These are phyloP conservation scores for Ceyx erithaca DNA, from an alignment of 2,797 vertebrate species.

Conservation along the genomic window DNA sequence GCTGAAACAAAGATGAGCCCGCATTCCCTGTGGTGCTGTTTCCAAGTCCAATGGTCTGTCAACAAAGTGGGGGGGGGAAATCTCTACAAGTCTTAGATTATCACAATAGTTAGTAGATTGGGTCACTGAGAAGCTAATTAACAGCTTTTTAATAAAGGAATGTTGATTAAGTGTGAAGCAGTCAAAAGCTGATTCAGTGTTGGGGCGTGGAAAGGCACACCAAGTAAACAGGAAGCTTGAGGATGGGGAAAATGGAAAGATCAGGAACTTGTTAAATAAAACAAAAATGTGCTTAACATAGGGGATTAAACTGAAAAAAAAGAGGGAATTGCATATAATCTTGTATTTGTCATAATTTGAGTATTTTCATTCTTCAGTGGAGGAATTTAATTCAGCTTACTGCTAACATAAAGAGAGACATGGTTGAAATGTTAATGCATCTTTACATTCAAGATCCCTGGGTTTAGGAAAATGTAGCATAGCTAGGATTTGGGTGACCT, in stretches of 20 bases:
- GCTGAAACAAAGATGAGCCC: slow-evolving; percentile 66
- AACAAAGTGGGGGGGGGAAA: neutral
- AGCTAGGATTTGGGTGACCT: neutral
- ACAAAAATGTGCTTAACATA: neutral
- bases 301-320: neutral
- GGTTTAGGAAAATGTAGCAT: neutral
- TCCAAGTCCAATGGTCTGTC: slow-evolving; percentile 41
- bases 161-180: slow-evolving; percentile 4
- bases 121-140: slow-evolving; percentile 38
- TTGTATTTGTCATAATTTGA: neutral
- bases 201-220: neutral
- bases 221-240: neutral
- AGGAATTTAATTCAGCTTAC: neutral
- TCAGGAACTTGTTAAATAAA: neutral
- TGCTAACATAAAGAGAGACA: neutral
- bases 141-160: slow-evolving; percentile 52
- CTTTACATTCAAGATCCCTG: neutral
- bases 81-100: slow-evolving; percentile 27
- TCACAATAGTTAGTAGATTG: slow-evolving; percentile 1
- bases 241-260: neutral
- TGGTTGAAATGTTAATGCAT: neutral
- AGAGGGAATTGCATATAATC: neutral
- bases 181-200: neutral
- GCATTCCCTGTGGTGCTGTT: slow-evolving; percentile 56
- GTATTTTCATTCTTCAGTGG: neutral